A percentile compares a stretch with the other conserved stretches of the same genome.
These are phyloP conservation scores for Varecia variegata DNA, from an alignment of 2,797 vertebrate species.

Conservation along the genomic window DNA sequence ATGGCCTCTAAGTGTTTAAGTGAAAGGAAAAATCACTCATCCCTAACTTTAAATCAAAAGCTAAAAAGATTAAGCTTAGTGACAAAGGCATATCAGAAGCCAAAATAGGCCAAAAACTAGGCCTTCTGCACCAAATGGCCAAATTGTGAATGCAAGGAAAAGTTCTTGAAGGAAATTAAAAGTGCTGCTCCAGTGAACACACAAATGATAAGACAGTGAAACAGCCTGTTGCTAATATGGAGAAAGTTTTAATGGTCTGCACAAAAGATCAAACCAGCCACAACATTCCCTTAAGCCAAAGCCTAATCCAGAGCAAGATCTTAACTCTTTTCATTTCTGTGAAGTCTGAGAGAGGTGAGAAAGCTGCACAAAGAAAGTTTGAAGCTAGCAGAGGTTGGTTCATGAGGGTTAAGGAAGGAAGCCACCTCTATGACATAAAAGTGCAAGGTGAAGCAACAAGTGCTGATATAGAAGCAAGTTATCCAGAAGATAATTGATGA, in stretches of 20 bases:
- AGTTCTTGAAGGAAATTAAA: neutral
- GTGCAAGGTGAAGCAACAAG: neutral
- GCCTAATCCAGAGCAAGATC: neutral
- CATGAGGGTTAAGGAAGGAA: neutral
- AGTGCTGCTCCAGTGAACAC: neutral
- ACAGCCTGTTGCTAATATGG: neutral
- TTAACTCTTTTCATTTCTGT: neutral
- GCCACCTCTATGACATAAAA: neutral
- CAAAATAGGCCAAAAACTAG: neutral
- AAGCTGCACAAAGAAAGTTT: neutral
- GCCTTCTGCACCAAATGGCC: neutral
- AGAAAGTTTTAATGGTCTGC: neutral
- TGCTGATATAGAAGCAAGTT: neutral
- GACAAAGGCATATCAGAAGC: neutral
- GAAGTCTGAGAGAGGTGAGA: neutral
- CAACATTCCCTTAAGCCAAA: neutral
- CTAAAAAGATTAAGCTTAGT: neutral
- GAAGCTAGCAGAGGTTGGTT: neutral
- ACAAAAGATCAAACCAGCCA: neutral
- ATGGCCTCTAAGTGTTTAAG: neutral
- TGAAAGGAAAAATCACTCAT: neutral
- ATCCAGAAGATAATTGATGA: neutral
- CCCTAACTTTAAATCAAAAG: neutral
- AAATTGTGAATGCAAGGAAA: neutral
- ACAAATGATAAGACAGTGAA: neutral